These are phyloP conservation scores for Coremacera marginata DNA, from an alignment of 2,888 invertebrate species.

Conservation along the genomic window DNA sequence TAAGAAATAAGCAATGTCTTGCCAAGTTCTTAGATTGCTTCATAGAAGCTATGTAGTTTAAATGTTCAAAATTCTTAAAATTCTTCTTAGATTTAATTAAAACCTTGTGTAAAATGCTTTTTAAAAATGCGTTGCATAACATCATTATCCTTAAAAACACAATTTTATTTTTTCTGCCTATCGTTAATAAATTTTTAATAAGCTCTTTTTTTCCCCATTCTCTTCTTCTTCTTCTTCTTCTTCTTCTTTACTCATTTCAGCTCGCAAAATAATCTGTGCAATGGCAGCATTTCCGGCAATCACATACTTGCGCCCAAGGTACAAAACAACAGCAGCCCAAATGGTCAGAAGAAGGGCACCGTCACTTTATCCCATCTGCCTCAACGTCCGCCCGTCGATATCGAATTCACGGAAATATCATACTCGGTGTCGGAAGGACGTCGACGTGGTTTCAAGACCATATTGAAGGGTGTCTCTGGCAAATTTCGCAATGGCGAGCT, in stretches of 20 bases:
- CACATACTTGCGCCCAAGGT: constrained; percentile 77
- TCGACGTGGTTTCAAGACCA: constrained; percentile 85
- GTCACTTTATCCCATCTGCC: constrained; percentile 84
- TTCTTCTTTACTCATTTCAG: constrained; percentile 61
- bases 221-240: too few species aligned
- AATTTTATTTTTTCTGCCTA: neutral
- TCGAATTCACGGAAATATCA: constrained; percentile 88
- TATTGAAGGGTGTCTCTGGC: constrained; percentile 89
- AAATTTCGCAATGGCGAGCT: constrained; percentile 91
- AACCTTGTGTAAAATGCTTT: neutral
- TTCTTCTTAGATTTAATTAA: neutral
- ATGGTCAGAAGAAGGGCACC: constrained; percentile 78
- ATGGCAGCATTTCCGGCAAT: constrained; percentile 72
- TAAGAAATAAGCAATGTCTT: too few species aligned
- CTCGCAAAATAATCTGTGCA: constrained; percentile 81
- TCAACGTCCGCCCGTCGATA: constrained; percentile 88
- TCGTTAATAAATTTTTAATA: constrained; percentile 6
- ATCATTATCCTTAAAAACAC: neutral
- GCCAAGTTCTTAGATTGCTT: neutral
- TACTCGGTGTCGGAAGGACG: constrained; percentile 90
- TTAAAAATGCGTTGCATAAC: too few species aligned
- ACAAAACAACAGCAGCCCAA: constrained; percentile 77
- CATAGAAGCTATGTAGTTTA: neutral
- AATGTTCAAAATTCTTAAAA: too few species aligned
- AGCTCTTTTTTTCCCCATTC: neutral